These are phyloP conservation scores for Bubo bubo DNA, from an alignment of 2,113 vertebrate genomes.

Conservation along the genomic window DNA sequence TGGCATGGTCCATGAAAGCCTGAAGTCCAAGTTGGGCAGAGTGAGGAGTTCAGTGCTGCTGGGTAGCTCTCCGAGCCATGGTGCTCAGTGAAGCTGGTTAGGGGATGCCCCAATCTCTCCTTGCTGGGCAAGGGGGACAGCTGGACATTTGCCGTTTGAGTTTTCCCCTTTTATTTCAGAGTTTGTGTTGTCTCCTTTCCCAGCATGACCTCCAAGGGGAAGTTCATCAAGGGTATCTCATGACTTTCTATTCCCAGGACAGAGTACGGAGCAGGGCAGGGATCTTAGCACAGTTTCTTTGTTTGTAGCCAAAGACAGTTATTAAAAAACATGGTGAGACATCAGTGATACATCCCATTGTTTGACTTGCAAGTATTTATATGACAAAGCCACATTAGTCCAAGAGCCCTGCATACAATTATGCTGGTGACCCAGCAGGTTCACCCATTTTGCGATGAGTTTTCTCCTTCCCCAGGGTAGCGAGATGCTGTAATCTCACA, in stretches of 20 bases:
- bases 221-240: not conserved
- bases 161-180: not conserved
- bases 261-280: not conserved
- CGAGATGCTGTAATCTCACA: not conserved
- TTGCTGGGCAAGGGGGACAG: not conserved
- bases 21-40: not conserved
- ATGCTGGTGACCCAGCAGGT: not conserved
- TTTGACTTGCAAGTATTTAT: fast-evolving
- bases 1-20: not conserved
- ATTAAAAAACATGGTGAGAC: not conserved
- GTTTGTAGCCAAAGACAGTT: not conserved
- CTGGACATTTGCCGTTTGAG: not conserved
- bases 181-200: fast-evolving
- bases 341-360: too few relatives aligned
- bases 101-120: too few relatives aligned
- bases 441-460: fast-evolving
- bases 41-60: not conserved
- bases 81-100: not conserved
- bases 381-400: fast-evolving
- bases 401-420: fast-evolving
- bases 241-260: not conserved
- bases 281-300: not conserved
- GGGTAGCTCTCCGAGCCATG: not conserved
- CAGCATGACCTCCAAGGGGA: not conserved
- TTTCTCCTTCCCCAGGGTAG: not conserved